Base-by-base conservation (phyloP, 2,888 invertebrate species). In the Chrysolina oricalcia region DNA sequence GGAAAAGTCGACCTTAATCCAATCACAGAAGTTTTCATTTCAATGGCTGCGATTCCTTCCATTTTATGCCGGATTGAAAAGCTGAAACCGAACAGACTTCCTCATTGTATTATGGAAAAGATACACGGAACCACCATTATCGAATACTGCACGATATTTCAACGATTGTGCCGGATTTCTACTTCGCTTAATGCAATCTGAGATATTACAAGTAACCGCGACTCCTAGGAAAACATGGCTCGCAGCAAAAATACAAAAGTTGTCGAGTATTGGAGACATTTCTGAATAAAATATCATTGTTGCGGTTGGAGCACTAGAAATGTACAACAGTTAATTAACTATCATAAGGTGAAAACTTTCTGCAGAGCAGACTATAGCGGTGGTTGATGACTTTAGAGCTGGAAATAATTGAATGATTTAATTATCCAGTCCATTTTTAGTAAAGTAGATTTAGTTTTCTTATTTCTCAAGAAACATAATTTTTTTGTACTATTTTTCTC, bases 21-120 rank as follows among this genome's bases (percentile, higher is more conserved):
- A 77, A 79, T 81, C 78, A 67, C 74, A 70, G 53, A 73, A 76
- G 64, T 80, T 77, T 75, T 76, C 72, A 75, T 78, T 78, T 65
- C 75, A 59, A 74, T 66, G 70, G 65, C 65, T 68, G 68, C 76
- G 53, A 65, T 73, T 78, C 62, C 68, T 70, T 48, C 67, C 68
- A 73, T 74, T 76, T 78, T 67, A 75, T 75, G 70, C 72, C 67
- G 76, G 71, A 73, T 74, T 74, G 78, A 72, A 78, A 80, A 75
- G 67, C 66, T 65, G 71, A 73, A 79, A 78, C 72, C 77, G 73
- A 72, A 69, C 65, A 68, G 70, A 74, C 71, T 70, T 70, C 21
- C 66, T 50, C 75, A 70, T 75, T 74, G 75, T 76, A 70, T 72
- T 76, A 74, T 70, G 72, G 66, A 53, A 66, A 48, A 68, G 71